Base-by-base conservation (phyloP, 2,888 invertebrate genomes). In the Xylocampa areola region DNA sequence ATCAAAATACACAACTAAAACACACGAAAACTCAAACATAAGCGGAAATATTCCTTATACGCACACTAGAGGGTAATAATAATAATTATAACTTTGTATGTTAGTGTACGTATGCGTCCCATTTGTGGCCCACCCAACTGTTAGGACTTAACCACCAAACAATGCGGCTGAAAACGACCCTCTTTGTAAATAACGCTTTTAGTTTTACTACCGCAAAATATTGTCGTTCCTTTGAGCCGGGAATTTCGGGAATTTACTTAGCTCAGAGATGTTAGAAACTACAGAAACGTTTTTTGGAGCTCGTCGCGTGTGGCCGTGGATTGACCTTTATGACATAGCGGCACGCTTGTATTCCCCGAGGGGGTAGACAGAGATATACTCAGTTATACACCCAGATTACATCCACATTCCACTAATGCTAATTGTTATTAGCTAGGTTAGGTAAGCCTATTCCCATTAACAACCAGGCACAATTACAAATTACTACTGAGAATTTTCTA, bases 161-260 rank as follows among this genome's bases (percentile, higher is more conserved):
- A 51, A 66, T 39, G 44, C 16, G 19, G 25, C 48, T 41, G n/a
- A 25, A 36, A 52, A 11, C 44, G 54, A 50, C 36, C 41, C 48
- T 19, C 54, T 52, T 51, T 39, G 21, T 30, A 55, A 66, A 54
- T 45, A 50, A 53, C 16, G 41, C 5, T 36, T 43, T 30, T 49
- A 52, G 49, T 47, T 61, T 39, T 10, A 21, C 0, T 11, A 43
- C 50, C 25, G 5, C 37, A 36, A 54, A 51, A 41, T 63, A 45
- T 40, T 50, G 16, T 19, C 39, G 19, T 33, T 53, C 43, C 59
- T 66, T 61, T 66, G 54, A 35, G 14, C 4, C 0, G 6, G 6
- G 6, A 32, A 50, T 43, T 65, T 53, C 39, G 13, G 49, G 49
- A 30, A 41, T 39, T 37, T 21, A 33, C n/a, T 32, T 32, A 37